Percentiles rank a stretch among this genome's conserved stretches.
Conservation (phyloP, 2,797 vertebrate species). For the Sebastes elongatus region DNA sequence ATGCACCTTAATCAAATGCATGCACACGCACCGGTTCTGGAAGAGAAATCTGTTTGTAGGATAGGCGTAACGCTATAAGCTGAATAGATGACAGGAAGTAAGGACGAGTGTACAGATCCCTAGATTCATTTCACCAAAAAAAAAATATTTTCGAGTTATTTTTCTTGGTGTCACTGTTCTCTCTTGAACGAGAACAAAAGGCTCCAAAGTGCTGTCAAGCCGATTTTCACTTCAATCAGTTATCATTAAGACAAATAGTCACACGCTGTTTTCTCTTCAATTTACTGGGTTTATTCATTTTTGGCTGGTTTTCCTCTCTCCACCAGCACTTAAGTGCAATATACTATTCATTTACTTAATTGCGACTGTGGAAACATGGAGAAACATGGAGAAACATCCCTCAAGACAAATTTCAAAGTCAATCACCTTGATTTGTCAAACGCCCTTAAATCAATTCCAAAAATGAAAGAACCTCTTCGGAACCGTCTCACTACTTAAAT, state of each 20-base stretch:
- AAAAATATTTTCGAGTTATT: background rate
- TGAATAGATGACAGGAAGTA: background rate
- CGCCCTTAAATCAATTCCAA: background rate
- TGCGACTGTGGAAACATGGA: background rate
- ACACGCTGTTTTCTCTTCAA: background rate
- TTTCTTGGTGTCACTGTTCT: background rate
- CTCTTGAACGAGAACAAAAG: background rate
- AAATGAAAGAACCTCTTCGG: slow-evolving; percentile 1
- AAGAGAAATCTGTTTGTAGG: background rate
- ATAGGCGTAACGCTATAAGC: background rate
- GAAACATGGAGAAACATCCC: background rate
- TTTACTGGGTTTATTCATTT: background rate
- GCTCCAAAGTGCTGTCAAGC: background rate
- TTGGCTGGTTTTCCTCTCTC: background rate
- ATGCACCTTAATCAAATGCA: slow-evolving; percentile 20
- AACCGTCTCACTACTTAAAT: background rate
- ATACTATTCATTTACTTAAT: background rate
- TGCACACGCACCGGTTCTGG: background rate
- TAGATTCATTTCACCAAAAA: background rate
- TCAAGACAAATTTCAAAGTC: background rate
- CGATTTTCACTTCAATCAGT: background rate
- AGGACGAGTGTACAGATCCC: background rate
- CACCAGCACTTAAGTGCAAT: background rate
- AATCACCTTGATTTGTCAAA: background rate
- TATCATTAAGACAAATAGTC: background rate